Conservation (phyloP, 2,797 vertebrate genomes). For the Nyctibius grandis region DNA sequence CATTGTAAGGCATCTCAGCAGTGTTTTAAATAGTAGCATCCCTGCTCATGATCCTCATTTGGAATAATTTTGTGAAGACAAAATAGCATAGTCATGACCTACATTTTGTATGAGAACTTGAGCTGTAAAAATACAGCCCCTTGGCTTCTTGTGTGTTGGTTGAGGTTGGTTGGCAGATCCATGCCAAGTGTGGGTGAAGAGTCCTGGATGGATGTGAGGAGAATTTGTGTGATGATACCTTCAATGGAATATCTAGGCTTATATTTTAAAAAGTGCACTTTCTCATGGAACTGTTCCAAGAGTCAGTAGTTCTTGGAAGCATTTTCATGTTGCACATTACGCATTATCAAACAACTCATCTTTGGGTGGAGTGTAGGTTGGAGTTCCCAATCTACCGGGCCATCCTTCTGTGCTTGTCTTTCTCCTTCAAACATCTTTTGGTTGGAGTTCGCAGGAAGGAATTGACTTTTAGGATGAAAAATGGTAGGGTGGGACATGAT, state of each 20-base stretch:
- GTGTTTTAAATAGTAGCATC: background rate
- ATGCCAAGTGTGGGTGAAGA: background rate
- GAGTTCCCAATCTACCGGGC: background rate
- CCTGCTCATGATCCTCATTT: background rate
- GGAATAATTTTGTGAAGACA: background rate
- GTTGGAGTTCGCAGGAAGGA: background rate
- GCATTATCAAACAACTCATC: accelerated
- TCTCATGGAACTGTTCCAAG: background rate
- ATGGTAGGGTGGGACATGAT: background rate
- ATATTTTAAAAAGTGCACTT: background rate
- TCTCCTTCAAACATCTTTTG: background rate
- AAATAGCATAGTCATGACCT: background rate
- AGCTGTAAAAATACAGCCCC: background rate
- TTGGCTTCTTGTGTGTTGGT: background rate
- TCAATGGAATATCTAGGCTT: background rate
- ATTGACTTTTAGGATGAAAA: background rate
- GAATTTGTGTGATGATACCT: background rate
- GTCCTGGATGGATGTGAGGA: background rate
- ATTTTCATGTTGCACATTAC: background rate
- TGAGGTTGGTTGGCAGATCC: background rate
- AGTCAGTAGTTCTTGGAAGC: background rate
- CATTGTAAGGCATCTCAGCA: background rate
- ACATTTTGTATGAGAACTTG: background rate
- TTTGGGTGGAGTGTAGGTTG: accelerated
- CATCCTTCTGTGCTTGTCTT: background rate